phyloP scores from a whole-genome alignment of 2,113 vertebrate species.

The Gallinago undulata region DNA sequence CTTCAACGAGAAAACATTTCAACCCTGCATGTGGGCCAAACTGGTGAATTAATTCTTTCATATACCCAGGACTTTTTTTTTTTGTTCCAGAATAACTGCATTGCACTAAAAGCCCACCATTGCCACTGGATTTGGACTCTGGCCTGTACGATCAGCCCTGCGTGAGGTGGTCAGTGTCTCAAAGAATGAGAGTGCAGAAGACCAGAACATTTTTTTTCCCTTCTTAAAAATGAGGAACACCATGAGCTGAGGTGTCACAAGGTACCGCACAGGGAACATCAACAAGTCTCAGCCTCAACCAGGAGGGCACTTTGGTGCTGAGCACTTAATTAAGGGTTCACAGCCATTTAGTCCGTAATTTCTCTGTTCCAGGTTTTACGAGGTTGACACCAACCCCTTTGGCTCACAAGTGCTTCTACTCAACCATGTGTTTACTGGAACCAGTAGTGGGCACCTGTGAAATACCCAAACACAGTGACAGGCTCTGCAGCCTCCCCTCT shows the following conservation, averaged over 20 bases:
- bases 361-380: neutral
- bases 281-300: accelerated
- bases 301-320: neutral
- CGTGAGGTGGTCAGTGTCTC: neutral
- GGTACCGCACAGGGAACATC: neutral
- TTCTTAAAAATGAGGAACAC: neutral
- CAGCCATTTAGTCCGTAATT: neutral
- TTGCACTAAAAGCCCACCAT: neutral
- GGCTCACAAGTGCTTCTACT: conserved; percentile 13
- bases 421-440: neutral
- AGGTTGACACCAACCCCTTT: neutral
- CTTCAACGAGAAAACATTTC: neutral
- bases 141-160: accelerated
- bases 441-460: neutral
- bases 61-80: neutral
- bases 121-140: neutral
- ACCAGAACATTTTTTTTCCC: neutral
- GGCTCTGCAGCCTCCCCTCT: neutral
- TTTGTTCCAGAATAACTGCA: conserved; percentile 36
- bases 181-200: accelerated
- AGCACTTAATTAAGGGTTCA: neutral
- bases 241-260: accelerated
- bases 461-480: neutral
- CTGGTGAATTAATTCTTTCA: neutral
- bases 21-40: neutral